Evolutionary conservation across 2,797 vertebrate genomes (phyloP).

Genomic region (Diceros bicornis): DNA sequence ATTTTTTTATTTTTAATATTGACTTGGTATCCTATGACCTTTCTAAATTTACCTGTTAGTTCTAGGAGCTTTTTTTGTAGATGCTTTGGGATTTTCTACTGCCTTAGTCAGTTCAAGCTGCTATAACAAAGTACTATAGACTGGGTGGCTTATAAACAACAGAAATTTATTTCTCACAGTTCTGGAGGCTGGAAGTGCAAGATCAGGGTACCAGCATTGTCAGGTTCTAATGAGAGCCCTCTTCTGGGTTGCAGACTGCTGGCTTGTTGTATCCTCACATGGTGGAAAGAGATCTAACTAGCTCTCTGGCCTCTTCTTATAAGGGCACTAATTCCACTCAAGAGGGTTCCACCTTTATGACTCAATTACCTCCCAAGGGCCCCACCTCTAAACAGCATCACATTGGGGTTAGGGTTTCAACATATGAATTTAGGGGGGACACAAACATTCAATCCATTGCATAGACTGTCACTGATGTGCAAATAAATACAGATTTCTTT

Average conservation of each 20-base stretch:
- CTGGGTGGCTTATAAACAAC: no score
- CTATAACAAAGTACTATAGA: no score
- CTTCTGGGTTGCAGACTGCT: no score
- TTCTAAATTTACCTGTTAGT: not conserved
- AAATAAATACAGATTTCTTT: not conserved
- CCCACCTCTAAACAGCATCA: not conserved
- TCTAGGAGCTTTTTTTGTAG: not conserved
- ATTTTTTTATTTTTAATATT: not conserved
- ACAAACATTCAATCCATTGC: no score
- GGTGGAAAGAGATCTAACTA: no score
- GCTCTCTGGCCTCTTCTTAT: not conserved
- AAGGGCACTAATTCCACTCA: not conserved
- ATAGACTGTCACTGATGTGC: not conserved
- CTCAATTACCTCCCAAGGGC: not conserved
- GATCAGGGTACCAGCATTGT: no score
- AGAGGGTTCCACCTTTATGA: not conserved
- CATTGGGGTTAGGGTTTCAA: not conserved
- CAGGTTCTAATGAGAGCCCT: no score
- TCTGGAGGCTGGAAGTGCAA: no score
- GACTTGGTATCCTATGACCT: not conserved
- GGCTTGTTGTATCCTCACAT: no score
- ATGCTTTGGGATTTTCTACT: no score
- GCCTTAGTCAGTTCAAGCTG: no score
- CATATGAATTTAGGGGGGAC: not conserved
- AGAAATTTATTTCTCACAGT: no score